Base-by-base conservation (phyloP, 1,140 invertebrate genomes). In the Heliconius hewitsoni region DNA sequence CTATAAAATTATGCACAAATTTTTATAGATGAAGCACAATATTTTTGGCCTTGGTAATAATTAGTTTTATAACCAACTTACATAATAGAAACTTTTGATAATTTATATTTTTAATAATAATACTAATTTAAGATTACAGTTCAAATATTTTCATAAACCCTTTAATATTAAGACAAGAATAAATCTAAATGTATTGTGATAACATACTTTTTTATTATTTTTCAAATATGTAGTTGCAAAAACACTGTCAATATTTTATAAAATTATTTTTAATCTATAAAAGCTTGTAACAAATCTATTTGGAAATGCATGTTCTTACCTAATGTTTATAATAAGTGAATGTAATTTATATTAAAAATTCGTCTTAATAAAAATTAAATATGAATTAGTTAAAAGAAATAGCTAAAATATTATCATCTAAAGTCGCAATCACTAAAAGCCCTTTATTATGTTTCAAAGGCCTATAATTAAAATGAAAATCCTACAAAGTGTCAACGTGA, bases 401-500 rank as follows among this genome's bases (percentile, higher is more conserved):
- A 23, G 57, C 57, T 60, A 23, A 60, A 9, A 60, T n/a, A 23
- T 13, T 60, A n/a, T 27, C 8, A 11, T 60, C n/a, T 60, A 60
- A 60, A 60, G 8, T 60, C 8, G 57, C 11, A 39, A 72, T 81
- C 88, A 87, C 88, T 90, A 89, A 91, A 90, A 87, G 87, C 86
- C 87, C 88, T 73, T 77, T 73, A 37, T 37, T 37, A 46, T 42
- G 46, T 81, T 78, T 78, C 60, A 30, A 81, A 78, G 77, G 73
- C 77, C 73, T 81, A 78, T 66, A 77, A 46, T 74, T 13, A 73
- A 66, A 73, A 27, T n/a, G 71, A 78, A 88, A 85, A 87, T 87
- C 83, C 18, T 87, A 85, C 82, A 86, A 82, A 81, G 77, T 87
- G 86, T 87, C 86, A 85, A 86, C 81, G 84, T 84, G 86, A 86